Conservation (phyloP, 2,888 invertebrate genomes). For the Eupithecia tripunctaria region DNA sequence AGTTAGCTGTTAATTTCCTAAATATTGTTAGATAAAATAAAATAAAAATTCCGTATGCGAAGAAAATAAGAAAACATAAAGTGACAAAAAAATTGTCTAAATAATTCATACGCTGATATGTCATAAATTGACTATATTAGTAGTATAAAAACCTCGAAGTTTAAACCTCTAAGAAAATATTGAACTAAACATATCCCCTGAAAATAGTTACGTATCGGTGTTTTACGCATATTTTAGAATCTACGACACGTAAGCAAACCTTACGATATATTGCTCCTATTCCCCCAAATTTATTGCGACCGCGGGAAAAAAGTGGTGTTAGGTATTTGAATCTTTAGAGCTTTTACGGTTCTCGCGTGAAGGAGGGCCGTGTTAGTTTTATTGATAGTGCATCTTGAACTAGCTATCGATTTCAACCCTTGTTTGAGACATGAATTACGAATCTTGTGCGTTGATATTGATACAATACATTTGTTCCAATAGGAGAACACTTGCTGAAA, state of each 20-base stretch:
- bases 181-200: background rate
- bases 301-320: constrained; percentile 51
- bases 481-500: background rate
- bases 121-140: background rate
- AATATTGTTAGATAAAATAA: too few relatives aligned
- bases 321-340: constrained; percentile 52
- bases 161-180: background rate
- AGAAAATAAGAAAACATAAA: background rate
- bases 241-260: constrained; percentile 61
- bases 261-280: constrained; percentile 58
- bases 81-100: background rate
- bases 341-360: constrained; percentile 42
- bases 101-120: background rate
- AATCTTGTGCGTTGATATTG: constrained; percentile 1
- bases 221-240: constrained; percentile 61
- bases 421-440: constrained; percentile 13
- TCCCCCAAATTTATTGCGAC: constrained; percentile 56
- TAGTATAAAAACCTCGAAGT: background rate
- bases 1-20: too few relatives aligned
- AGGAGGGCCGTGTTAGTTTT: constrained; percentile 31
- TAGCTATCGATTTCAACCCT: constrained; percentile 19
- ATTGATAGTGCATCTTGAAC: constrained; percentile 27
- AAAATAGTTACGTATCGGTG: constrained; percentile 34
- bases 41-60: too few relatives aligned
- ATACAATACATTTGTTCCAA: constrained; percentile 9